Percentiles rank a stretch among this genome's conserved stretches.
phyloP scores from a whole-genome alignment of 1,140 invertebrate genomes.

The Plutomurus gul region DNA sequence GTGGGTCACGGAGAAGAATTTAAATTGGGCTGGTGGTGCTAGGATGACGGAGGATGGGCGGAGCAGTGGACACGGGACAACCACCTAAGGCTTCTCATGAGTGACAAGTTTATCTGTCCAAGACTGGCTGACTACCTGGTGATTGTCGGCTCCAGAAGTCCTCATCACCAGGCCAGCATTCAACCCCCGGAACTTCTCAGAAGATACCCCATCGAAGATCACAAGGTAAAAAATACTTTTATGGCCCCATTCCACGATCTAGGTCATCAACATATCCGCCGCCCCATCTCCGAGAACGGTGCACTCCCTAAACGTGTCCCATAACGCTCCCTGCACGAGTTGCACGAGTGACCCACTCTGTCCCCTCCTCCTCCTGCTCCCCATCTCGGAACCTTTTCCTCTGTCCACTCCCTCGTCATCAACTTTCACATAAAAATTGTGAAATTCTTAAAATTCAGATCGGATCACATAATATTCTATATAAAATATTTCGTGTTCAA shows the following conservation, averaged over 20 bases:
- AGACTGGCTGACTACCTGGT: conserved; percentile 86
- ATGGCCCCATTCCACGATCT: background rate
- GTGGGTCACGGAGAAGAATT: no score
- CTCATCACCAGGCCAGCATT: conserved; percentile 69
- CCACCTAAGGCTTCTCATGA: conserved; percentile 47
- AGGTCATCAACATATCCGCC: background rate
- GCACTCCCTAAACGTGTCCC: background rate
- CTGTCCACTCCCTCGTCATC: no score
- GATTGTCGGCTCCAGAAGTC: conserved; percentile 85
- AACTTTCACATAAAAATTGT: no score
- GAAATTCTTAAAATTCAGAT: no score
- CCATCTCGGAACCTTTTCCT: no score
- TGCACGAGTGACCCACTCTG: no score
- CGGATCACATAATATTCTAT: no score
- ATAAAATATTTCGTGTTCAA: no score
- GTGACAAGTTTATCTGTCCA: conserved; percentile 63
- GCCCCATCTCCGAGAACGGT: background rate
- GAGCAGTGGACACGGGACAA: background rate
- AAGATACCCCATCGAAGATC: conserved; percentile 95
- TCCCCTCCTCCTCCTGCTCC: no score
- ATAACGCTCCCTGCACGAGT: no score
- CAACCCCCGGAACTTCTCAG: conserved; percentile 87
- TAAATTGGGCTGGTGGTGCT: no score
- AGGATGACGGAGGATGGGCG: background rate
- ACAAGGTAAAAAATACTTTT: conserved; percentile 67